Evolutionary conservation across 2,113 vertebrate genomes (phyloP).

Genomic region (Mormoops blainvillei): DNA sequence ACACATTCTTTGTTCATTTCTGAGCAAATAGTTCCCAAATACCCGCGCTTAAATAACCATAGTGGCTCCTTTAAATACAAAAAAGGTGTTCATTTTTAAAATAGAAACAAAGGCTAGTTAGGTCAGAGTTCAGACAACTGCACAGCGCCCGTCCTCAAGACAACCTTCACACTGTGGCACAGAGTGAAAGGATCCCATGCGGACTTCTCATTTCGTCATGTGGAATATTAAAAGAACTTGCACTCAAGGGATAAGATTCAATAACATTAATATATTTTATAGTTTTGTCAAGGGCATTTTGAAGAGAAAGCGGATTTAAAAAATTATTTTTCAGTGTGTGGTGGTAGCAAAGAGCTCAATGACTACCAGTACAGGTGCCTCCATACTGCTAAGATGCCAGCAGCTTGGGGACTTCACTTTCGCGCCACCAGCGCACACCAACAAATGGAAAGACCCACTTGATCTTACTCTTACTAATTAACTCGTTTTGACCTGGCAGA

Average conservation of each 20-base stretch:
- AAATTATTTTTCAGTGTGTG: too few relatives aligned
- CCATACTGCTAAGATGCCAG: rapidly evolving
- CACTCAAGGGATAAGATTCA: not conserved
- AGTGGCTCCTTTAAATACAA: not conserved
- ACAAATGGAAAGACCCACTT: not conserved
- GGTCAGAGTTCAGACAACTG: not conserved
- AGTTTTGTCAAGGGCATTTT: not conserved
- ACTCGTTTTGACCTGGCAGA: not conserved
- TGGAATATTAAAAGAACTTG: not conserved
- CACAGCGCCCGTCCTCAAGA: not conserved
- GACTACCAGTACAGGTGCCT: rapidly evolving
- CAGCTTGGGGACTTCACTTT: not conserved
- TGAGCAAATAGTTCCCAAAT: not conserved
- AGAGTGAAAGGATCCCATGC: not conserved
- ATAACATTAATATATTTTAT: not conserved
- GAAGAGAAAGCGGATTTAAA: not conserved
- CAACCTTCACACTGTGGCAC: not conserved
- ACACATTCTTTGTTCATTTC: not conserved
- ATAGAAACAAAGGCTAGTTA: not conserved
- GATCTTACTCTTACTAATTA: not conserved
- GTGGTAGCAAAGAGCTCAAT: not conserved
- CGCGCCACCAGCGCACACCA: not conserved
- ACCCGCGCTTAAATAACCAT: not conserved
- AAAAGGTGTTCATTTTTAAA: not conserved
- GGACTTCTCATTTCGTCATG: not conserved